Percentiles rank a stretch among this genome's conserved stretches.
Evolutionary conservation across 2,113 vertebrate species (phyloP).

Genomic region (Thryonomys swinderianus): DNA sequence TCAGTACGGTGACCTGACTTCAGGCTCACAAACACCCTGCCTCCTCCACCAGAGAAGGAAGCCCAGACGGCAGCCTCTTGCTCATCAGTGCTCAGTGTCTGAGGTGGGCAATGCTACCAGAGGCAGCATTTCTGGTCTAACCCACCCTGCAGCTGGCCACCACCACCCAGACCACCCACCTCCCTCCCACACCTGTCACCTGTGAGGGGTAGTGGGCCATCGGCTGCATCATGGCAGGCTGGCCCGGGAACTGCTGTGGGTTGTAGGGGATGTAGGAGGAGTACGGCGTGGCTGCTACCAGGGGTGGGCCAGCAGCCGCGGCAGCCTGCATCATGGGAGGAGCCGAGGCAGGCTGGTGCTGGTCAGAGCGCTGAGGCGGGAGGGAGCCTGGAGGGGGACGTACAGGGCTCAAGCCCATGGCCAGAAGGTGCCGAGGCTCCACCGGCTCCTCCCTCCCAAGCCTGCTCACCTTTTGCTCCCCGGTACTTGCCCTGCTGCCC

Average conservation of each 20-base stretch:
- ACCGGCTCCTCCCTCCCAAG: fast-evolving
- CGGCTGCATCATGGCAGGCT: constrained; percentile 93
- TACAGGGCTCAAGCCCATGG: neutral
- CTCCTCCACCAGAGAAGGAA: no score
- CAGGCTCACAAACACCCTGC: neutral
- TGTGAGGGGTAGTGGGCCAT: constrained; percentile 94
- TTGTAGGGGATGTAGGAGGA: constrained; percentile 94
- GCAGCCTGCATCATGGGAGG: constrained; percentile 93
- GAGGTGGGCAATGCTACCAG: neutral
- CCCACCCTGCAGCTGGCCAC: neutral
- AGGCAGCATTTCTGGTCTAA: neutral
- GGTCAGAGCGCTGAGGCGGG: constrained; percentile 90
- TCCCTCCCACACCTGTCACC: constrained; percentile 80
- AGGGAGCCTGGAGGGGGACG: constrained; percentile 86
- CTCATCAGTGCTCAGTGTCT: no score
- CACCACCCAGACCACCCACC: neutral
- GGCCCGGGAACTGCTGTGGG: constrained; percentile 93
- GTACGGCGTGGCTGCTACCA: constrained; percentile 93
- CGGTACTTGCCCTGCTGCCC: constrained; percentile 93
- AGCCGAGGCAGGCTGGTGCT: constrained; percentile 89
- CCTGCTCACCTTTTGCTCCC: constrained; percentile 90
- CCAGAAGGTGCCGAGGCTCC: neutral
- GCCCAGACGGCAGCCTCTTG: no score
- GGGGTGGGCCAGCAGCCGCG: constrained; percentile 91
- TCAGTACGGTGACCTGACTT: fast-evolving